A percentile compares a stretch with the other conserved stretches of the same genome.
Conservation (phyloP, 2,888 invertebrate genomes). For the Thelaira solivaga region DNA sequence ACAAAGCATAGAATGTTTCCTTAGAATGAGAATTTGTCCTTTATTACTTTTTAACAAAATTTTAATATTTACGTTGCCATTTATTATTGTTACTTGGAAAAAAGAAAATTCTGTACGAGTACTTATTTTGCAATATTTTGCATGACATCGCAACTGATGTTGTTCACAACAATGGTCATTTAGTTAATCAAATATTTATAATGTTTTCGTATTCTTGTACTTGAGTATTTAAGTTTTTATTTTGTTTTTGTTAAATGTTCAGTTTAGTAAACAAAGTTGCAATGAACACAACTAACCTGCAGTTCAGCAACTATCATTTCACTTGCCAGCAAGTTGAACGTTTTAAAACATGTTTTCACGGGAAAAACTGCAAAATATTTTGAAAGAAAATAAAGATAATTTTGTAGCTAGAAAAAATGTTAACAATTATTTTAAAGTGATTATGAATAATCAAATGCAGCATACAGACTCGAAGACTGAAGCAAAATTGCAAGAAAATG, state of each 20-base stretch:
- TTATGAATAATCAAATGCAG: conserved; percentile 14
- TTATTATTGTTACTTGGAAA: too few species aligned
- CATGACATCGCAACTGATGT: conserved; percentile 22
- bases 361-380: conserved; percentile 62
- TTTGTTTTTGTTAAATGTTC: not conserved
- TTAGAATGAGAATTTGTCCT: too few species aligned
- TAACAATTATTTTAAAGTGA: conserved; percentile 9
- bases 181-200: conserved; percentile 57
- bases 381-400: conserved; percentile 56
- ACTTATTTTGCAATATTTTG: conserved; percentile 23
- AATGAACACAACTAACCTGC: too few species aligned
- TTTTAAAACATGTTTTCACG: conserved; percentile 61
- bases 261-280: not conserved
- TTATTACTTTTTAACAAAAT: too few species aligned
- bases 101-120: not conserved
- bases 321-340: not conserved
- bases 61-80: too few species aligned
- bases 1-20: too few species aligned
- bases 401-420: not conserved
- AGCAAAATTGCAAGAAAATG: conserved; percentile 4
- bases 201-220: not conserved
- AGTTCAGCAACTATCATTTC: not conserved
- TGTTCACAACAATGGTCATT: conserved; percentile 15
- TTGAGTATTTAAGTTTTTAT: conserved; percentile 1
- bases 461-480: not conserved